Conservation (phyloP, 2,797 vertebrate genomes). For the Miichthys miiuy region DNA sequence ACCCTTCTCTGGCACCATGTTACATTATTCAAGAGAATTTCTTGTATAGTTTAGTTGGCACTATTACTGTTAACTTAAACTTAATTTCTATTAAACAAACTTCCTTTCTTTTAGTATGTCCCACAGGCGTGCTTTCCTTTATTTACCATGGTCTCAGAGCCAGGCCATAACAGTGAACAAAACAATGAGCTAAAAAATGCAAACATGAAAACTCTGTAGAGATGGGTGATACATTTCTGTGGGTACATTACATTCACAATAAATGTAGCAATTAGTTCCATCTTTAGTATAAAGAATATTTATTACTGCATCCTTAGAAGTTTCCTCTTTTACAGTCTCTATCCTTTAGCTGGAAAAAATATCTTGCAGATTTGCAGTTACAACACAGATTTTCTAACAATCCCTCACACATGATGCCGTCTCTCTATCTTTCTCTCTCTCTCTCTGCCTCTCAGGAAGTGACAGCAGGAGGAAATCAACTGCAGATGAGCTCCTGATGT, state of each 20-base stretch:
- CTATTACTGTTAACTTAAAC: too few species aligned
- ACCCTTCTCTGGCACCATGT: background rate
- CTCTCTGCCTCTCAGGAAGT: constrained; percentile 54
- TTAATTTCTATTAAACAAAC: too few species aligned
- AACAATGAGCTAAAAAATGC: too few species aligned
- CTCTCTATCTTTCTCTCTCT: background rate
- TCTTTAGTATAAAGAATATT: background rate
- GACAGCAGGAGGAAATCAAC: constrained; percentile 21
- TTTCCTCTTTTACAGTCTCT: background rate
- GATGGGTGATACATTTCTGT: background rate
- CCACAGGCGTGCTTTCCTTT: too few species aligned
- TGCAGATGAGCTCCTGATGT: constrained; percentile 9
- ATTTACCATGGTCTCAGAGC: too few species aligned
- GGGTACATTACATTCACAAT: too few species aligned
- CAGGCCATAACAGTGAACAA: too few species aligned
- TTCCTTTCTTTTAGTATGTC: too few species aligned
- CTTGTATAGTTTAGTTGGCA: too few species aligned
- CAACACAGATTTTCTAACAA: background rate
- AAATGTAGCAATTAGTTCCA: background rate
- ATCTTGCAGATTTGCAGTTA: background rate
- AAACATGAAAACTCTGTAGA: background rate
- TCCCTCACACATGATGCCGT: background rate
- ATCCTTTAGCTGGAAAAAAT: background rate
- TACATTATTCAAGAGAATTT: too few species aligned
- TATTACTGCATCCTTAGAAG: background rate